Conservation (phyloP, 2,888 invertebrate genomes). For the Tenthredo livida region DNA sequence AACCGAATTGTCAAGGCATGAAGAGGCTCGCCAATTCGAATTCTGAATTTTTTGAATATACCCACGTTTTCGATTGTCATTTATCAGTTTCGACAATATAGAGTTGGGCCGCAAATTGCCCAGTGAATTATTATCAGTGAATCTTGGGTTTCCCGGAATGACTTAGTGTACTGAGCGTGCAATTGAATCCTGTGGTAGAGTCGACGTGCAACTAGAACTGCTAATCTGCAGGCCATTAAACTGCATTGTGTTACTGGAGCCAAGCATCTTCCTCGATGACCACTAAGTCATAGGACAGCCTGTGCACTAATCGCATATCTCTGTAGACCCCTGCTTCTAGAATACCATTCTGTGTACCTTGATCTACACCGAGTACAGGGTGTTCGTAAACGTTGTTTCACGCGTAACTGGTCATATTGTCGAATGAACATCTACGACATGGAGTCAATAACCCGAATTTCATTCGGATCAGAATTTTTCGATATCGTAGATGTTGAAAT, state of each 20-base stretch:
- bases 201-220: not conserved
- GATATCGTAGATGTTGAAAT: not conserved
- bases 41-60: not conserved
- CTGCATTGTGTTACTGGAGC: constrained; percentile 29
- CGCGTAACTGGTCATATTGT: not conserved
- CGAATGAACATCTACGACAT: not conserved
- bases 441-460: not conserved
- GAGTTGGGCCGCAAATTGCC: not conserved
- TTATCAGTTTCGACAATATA: not conserved
- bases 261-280: constrained; percentile 52
- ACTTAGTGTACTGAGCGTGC: not conserved
- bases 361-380: not conserved
- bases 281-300: constrained; percentile 50
- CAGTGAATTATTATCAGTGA: not conserved
- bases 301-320: constrained; percentile 41
- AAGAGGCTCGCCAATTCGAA: not conserved
- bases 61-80: not conserved
- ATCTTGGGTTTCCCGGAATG: not conserved
- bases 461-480: not conserved
- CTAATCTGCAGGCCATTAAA: constrained; percentile 42
- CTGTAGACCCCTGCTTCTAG: not conserved
- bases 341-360: constrained; percentile 1
- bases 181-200: not conserved
- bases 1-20: not conserved
- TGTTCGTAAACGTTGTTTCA: not conserved